phyloP scores from a whole-genome alignment of 92 coral and sea anemone species.

The Porites evermanni region DNA sequence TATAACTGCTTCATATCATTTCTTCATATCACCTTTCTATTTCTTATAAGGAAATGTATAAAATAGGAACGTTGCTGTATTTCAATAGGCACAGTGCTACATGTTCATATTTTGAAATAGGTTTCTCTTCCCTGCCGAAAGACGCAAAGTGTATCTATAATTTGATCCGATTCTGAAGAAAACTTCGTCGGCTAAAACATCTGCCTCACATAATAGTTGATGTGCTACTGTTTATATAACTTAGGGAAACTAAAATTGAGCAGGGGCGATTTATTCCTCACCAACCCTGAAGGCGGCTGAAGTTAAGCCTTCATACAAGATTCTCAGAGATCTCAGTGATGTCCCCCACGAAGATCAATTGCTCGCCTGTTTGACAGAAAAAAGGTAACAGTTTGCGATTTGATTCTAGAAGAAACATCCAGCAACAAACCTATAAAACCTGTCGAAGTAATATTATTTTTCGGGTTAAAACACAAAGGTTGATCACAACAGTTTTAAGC shows the following conservation, averaged over 20 bases:
- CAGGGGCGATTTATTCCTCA: neutral
- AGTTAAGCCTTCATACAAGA: neutral
- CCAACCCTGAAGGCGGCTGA: neutral
- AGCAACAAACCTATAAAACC: neutral
- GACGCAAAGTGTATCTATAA: neutral
- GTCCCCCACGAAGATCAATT: neutral
- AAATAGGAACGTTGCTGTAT: neutral
- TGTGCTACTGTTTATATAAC: constrained; percentile 36
- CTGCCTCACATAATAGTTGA: constrained; percentile 36
- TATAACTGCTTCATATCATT: neutral
- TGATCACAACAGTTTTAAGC: neutral
- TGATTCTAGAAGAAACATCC: neutral
- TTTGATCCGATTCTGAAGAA: constrained; percentile 5
- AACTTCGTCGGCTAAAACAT: constrained; percentile 19
- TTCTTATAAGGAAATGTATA: neutral
- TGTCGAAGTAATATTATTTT: neutral
- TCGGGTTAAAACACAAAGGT: neutral
- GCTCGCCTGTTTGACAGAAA: neutral
- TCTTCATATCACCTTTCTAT: neutral
- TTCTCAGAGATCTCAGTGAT: neutral
- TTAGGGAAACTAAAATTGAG: constrained; percentile 11
- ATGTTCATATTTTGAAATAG: too few relatives aligned
- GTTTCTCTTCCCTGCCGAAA: neutral
- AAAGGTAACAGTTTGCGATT: neutral
- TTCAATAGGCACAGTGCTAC: neutral